phyloP scores from a whole-genome alignment of 2,888 invertebrate genomes.

The Sminthurinus aureus region DNA sequence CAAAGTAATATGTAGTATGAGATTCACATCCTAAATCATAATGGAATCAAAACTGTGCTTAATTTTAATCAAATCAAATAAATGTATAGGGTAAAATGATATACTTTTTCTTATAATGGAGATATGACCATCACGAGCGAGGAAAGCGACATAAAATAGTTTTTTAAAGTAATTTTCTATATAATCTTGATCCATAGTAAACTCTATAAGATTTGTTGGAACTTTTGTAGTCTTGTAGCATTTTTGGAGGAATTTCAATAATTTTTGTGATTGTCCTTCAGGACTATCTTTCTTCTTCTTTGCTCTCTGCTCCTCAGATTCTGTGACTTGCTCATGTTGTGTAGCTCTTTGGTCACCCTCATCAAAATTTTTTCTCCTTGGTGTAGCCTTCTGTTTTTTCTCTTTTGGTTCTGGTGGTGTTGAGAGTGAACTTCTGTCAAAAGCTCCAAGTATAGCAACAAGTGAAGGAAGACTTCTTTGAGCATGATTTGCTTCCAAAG shows the following conservation, averaged over 20 bases:
- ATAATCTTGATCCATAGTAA: slow-evolving; percentile 40
- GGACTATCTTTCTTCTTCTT: slow-evolving; percentile 34
- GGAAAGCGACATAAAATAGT: slow-evolving; percentile 43
- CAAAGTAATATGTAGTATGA: neutral
- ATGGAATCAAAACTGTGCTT: neutral
- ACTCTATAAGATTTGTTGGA: slow-evolving; percentile 38
- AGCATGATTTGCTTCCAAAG: slow-evolving; percentile 15
- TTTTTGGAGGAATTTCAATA: slow-evolving; percentile 38
- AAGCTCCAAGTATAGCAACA: slow-evolving; percentile 43
- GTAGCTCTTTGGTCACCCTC: slow-evolving; percentile 22
- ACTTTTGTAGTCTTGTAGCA: slow-evolving; percentile 7
- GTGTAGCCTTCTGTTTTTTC: slow-evolving; percentile 44
- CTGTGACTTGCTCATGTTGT: slow-evolving; percentile 45
- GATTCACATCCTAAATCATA: neutral
- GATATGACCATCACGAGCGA: slow-evolving; percentile 47
- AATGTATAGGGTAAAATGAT: too few species aligned
- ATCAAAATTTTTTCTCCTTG: slow-evolving; percentile 34
- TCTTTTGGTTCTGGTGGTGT: slow-evolving; percentile 38
- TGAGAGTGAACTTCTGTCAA: slow-evolving; percentile 41
- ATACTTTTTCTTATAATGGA: slow-evolving; percentile 34
- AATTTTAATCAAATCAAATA: too few species aligned
- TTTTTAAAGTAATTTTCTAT: slow-evolving; percentile 39
- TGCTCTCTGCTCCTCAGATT: slow-evolving; percentile 13
- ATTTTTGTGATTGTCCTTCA: slow-evolving; percentile 40
- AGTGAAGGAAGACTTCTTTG: slow-evolving; percentile 34